phyloP scores from a whole-genome alignment of 2,888 invertebrate genomes.

The Ormyrus rosae region DNA sequence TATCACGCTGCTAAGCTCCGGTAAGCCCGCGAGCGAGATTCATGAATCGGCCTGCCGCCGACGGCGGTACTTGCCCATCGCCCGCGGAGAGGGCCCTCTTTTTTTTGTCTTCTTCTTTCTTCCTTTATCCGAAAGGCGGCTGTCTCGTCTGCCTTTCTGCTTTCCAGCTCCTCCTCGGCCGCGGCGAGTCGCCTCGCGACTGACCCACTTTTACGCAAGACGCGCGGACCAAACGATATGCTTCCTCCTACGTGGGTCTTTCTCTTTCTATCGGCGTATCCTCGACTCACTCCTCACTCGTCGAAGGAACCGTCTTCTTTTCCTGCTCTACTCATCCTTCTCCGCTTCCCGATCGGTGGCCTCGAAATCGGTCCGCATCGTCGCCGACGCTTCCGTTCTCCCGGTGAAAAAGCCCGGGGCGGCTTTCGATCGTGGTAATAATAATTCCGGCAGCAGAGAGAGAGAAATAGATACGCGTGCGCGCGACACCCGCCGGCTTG shows the following conservation, averaged over 20 bases:
- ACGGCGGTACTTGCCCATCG: conserved; percentile 38
- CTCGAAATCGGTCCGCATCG: background rate
- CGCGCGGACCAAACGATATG: background rate
- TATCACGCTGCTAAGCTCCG: background rate
- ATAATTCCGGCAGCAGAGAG: no score
- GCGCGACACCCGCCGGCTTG: background rate
- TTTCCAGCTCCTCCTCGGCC: conserved; percentile 12
- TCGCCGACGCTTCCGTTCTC: no score
- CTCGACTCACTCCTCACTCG: conserved; percentile 5
- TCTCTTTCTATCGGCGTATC: background rate
- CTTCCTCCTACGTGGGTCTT: background rate
- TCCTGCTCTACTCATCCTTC: no score
- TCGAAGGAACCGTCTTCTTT: no score
- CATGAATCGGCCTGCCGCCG: conserved; percentile 26
- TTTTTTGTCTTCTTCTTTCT: background rate
- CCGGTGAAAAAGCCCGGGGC: no score
- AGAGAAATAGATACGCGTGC: background rate
- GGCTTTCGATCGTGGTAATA: no score
- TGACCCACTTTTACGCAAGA: conserved; percentile 51
- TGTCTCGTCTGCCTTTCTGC: background rate
- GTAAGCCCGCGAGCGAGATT: conserved; percentile 6
- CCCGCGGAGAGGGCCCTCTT: background rate
- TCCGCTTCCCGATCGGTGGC: no score
- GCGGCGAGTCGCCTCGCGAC: conserved; percentile 14
- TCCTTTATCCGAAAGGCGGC: no score